Conservation (phyloP, 2,888 invertebrate genomes). For the Oeneis ivallda region DNA sequence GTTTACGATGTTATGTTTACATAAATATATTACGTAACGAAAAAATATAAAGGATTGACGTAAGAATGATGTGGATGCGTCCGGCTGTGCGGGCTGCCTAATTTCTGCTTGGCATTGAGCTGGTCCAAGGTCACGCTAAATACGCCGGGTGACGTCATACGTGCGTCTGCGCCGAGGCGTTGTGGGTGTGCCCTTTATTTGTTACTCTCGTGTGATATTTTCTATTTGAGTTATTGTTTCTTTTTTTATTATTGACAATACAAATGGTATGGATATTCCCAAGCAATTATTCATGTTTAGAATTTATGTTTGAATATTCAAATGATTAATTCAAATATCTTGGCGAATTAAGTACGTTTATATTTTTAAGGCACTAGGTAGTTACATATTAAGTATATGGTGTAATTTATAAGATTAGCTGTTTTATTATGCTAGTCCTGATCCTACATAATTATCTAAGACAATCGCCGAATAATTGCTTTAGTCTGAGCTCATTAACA, state of each 20-base stretch:
- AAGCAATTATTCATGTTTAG: background rate
- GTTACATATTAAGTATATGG: too few relatives aligned
- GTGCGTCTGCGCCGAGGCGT: constrained; percentile 45
- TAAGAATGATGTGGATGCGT: constrained; percentile 53
- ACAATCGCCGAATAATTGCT: background rate
- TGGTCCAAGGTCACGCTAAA: constrained; percentile 69
- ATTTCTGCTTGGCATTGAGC: constrained; percentile 74
- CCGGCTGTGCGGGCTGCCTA: constrained; percentile 46
- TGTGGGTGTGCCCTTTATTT: constrained; percentile 54
- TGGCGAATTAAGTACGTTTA: background rate
- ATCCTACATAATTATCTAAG: background rate
- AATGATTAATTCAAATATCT: background rate
- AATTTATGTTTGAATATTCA: background rate
- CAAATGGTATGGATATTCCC: background rate
- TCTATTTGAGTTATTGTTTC: constrained; percentile 13
- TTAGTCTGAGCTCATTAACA: background rate
- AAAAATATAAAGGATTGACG: constrained; percentile 43
- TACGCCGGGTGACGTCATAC: constrained; percentile 67
- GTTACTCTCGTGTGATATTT: constrained; percentile 39
- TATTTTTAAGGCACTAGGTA: too few relatives aligned
- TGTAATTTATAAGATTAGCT: too few relatives aligned
- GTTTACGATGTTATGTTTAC: constrained; percentile 20
- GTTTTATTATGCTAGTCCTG: background rate
- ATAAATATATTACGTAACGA: constrained; percentile 26
- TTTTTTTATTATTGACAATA: constrained; percentile 7